Conservation (phyloP, 2,797 vertebrate species). For the Netta rufina region DNA sequence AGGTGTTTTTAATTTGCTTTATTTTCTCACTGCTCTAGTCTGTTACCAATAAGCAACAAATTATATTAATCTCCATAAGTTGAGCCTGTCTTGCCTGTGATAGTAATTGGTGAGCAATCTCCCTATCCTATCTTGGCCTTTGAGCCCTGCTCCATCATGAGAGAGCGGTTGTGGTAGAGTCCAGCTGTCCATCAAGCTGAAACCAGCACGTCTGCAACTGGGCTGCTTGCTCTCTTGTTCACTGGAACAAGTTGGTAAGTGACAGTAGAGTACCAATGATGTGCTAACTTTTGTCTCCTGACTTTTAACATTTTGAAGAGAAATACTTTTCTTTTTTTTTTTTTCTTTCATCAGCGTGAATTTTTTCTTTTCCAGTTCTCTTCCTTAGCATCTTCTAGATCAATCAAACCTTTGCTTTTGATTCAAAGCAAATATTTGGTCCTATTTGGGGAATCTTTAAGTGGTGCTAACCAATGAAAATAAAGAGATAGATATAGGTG, state of each 20-base stretch:
- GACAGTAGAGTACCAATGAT: background rate
- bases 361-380: background rate
- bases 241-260: background rate
- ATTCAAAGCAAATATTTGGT: background rate
- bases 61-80: no score
- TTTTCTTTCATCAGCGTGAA: background rate
- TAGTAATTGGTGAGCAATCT: no score
- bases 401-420: background rate
- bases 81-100: no score
- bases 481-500: background rate
- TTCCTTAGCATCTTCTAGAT: background rate
- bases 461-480: background rate
- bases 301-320: background rate
- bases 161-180: no score
- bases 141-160: no score
- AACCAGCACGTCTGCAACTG: background rate
- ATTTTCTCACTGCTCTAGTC: no score
- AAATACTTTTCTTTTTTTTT: background rate
- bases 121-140: no score
- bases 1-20: no score
- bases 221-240: background rate
- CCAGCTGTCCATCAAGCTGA: no score
- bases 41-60: no score
- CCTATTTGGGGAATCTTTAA: background rate
- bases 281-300: background rate